Evolutionary conservation across 2,113 vertebrate genomes (phyloP), one percentile per base, ranked within the genome.

Genomic region (Nesogale talazaci): DNA sequence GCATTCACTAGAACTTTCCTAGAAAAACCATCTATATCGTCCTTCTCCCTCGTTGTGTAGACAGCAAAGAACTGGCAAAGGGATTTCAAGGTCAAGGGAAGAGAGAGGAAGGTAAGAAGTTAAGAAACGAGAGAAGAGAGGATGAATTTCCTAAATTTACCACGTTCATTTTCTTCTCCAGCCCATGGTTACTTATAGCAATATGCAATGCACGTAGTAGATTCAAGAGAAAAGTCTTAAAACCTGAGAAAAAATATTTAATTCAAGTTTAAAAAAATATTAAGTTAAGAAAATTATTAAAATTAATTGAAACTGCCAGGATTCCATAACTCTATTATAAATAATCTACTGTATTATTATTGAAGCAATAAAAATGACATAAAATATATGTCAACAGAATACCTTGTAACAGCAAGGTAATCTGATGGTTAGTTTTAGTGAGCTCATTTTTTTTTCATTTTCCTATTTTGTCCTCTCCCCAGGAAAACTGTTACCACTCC

Each of bases 321-420:
- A 88, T 76, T 76, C 40, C 67, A 78, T 9, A 4, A 15, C 57
- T 42, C 59, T 76, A 86, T 86, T 42, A 27, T 69, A 82, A 78
- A 40, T 31, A 72, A 77, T 25, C 65, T 67, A 42, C 22, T 40
- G 34, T 36, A 80, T 61, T 61, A 61, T 61, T 11, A 27, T 31
- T 59, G 20, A 16, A 79, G 61, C 74, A 75, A 69, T 22, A 89
- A 77, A 90, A 94, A 74, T 84, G 27, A 75, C 52, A 56, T 27
- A 93, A 94, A 92, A 8, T 36, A n/a, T n/a, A 86, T 69, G 59
- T 89, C 29, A 90, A 82, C 77, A 11, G 86, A 90, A 90, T 57
- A 84, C 8, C 3, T 11, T 61, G 77, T 59, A 77, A 85, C 40
- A 3, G n/a, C 10, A 38, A 57, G 5, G 9, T 90, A 70, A 65